These are phyloP conservation scores for Sitophilus oryzae DNA, from an alignment of 1,140 invertebrate species.

Conservation along the genomic window DNA sequence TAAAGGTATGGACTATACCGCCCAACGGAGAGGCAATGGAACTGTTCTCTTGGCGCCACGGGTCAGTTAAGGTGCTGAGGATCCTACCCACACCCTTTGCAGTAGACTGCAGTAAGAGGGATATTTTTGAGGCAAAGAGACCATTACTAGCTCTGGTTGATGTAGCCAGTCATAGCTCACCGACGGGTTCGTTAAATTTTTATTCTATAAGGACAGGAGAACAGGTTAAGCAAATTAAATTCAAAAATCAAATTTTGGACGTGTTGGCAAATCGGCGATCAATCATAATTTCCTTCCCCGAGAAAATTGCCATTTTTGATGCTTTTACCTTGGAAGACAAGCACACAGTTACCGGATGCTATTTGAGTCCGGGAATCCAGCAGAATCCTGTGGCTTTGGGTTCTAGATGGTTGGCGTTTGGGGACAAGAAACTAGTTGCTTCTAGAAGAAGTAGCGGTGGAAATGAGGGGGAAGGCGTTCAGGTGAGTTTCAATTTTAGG, in stretches of 20 bases:
- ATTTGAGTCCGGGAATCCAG: slow-evolving; percentile 74
- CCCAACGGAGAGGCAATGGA: slow-evolving; percentile 86
- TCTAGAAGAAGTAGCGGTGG: slow-evolving; percentile 82
- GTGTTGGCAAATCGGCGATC: slow-evolving; percentile 77
- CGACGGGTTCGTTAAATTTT: slow-evolving; percentile 83
- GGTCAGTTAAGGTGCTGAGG: slow-evolving; percentile 72
- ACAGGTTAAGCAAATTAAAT: slow-evolving; percentile 85
- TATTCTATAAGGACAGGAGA: slow-evolving; percentile 85
- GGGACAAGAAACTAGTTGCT: slow-evolving; percentile 77
- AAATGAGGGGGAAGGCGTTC: slow-evolving; percentile 57
- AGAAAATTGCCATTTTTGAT: slow-evolving; percentile 88
- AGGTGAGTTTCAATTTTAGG: slow-evolving; percentile 28
- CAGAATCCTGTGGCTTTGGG: slow-evolving; percentile 89
- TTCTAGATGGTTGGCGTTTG: slow-evolving; percentile 71
- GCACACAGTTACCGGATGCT: slow-evolving; percentile 83
- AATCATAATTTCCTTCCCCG: slow-evolving; percentile 80
- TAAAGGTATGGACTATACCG: slow-evolving; percentile 66
- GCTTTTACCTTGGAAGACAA: slow-evolving; percentile 79
- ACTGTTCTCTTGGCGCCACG: slow-evolving; percentile 84
- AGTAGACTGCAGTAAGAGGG: slow-evolving; percentile 38
- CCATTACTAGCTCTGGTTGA: slow-evolving; percentile 87
- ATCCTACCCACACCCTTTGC: slow-evolving; percentile 72
- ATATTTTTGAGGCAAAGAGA: slow-evolving; percentile 68
- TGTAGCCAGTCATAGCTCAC: slow-evolving; percentile 66
- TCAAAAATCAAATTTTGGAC: slow-evolving; percentile 84